phyloP scores from a whole-genome alignment of 2,888 invertebrate genomes.

The Pelosia muscerda region DNA sequence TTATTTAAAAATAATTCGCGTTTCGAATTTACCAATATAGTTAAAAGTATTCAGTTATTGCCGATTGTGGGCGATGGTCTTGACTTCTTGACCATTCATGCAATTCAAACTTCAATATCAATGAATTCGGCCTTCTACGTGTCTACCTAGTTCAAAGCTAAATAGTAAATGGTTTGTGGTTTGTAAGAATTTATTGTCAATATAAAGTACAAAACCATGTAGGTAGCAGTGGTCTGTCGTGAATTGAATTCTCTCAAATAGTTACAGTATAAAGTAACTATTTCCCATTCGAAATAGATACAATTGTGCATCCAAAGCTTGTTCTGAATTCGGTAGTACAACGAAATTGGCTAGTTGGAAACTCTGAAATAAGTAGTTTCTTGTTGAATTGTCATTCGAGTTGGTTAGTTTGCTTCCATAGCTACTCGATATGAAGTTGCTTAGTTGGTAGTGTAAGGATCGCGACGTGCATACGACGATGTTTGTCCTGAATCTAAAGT shows the following conservation, averaged over 20 bases:
- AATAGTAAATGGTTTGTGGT: neutral
- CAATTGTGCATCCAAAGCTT: slow-evolving; percentile 9
- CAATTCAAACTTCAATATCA: neutral
- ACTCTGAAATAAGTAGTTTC: slow-evolving; percentile 27
- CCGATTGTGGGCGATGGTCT: neutral
- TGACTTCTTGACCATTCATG: neutral
- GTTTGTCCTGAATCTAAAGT: slow-evolving; percentile 33
- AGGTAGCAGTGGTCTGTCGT: neutral
- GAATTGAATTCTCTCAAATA: slow-evolving; percentile 9
- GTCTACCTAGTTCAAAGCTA: neutral
- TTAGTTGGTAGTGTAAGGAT: slow-evolving; percentile 31
- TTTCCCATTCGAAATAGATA: slow-evolving; percentile 7
- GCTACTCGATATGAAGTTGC: slow-evolving; percentile 31
- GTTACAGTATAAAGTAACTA: slow-evolving; percentile 5
- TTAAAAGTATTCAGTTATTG: neutral
- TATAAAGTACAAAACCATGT: neutral
- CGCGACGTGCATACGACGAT: slow-evolving; percentile 27
- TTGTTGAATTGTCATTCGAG: slow-evolving; percentile 9
- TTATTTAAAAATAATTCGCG: too few relatives aligned
- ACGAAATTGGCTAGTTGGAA: slow-evolving; percentile 19
- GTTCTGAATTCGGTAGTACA: slow-evolving; percentile 9
- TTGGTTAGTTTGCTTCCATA: slow-evolving; percentile 15
- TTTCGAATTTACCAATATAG: neutral
- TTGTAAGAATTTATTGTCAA: neutral
- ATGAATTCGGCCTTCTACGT: slow-evolving; percentile 1